A percentile compares a stretch with the other conserved stretches of the same genome.
phyloP scores from a whole-genome alignment of 2,113 vertebrate genomes.

The Plectropomus leopardus region DNA sequence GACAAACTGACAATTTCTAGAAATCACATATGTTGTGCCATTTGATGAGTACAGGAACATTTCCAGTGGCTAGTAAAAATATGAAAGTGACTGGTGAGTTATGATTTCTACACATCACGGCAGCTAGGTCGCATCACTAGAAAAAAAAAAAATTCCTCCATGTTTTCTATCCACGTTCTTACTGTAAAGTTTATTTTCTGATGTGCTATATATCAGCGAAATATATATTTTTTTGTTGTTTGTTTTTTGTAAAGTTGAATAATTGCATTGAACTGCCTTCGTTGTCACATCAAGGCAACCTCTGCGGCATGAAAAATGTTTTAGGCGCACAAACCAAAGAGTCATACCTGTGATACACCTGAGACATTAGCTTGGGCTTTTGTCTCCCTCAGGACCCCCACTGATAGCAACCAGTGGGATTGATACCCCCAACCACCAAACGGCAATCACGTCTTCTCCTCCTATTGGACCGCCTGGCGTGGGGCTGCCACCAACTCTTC shows the following conservation, averaged over 20 bases:
- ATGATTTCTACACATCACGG: not conserved
- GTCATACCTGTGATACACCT: constrained; percentile 25
- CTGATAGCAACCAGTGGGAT: constrained; percentile 90
- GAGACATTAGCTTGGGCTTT: constrained; percentile 73
- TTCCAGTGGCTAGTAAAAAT: not conserved
- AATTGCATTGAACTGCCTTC: not conserved
- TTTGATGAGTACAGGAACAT: not conserved
- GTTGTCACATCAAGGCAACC: not conserved
- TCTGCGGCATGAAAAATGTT: not conserved
- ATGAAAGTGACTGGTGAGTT: not conserved
- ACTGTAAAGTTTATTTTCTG: not conserved
- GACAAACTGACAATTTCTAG: not conserved
- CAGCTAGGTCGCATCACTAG: not conserved
- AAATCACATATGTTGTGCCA: not conserved
- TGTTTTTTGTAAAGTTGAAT: not conserved
- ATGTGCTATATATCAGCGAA: not conserved
- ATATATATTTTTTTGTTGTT: not conserved
- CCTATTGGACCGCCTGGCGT: constrained; percentile 91
- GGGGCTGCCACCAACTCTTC: constrained; percentile 89
- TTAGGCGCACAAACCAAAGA: not conserved
- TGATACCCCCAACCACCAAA: constrained; percentile 90
- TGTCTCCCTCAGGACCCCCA: constrained; percentile 90
- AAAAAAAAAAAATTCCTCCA: no score
- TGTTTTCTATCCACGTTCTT: not conserved
- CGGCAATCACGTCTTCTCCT: constrained; percentile 90